These are phyloP conservation scores for Cryptocephalus moraei DNA, from an alignment of 2,888 invertebrate genomes.

Conservation along the genomic window DNA sequence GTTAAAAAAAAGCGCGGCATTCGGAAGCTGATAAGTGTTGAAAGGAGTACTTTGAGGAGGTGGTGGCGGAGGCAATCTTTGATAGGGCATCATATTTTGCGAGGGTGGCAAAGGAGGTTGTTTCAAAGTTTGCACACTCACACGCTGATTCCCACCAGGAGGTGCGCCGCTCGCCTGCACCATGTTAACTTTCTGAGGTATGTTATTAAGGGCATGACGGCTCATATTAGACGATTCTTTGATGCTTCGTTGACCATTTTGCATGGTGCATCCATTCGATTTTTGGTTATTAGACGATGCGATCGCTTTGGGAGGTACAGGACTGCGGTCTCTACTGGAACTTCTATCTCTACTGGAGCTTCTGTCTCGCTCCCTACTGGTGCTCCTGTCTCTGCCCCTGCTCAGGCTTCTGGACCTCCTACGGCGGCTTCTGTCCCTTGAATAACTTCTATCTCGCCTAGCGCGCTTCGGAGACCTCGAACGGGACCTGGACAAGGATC, in stretches of 20 bases:
- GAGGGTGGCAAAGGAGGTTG: background rate
- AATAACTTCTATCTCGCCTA: slow-evolving; percentile 17
- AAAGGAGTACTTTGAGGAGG: slow-evolving; percentile 18
- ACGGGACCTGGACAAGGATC: slow-evolving; percentile 26
- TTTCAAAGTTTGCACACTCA: background rate
- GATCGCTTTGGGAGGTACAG: background rate
- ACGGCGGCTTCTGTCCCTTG: slow-evolving; percentile 14
- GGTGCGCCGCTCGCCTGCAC: background rate
- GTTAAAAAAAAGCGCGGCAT: slow-evolving; percentile 32
- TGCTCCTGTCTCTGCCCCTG: slow-evolving; percentile 5
- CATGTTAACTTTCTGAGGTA: background rate
- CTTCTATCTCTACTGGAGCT: slow-evolving; percentile 5
- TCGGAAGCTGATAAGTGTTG: slow-evolving; percentile 28
- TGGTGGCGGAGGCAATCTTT: slow-evolving; percentile 23
- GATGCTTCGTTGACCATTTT: too few species aligned
- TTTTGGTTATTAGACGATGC: too few species aligned
- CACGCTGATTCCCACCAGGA: background rate
- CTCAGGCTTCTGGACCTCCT: slow-evolving; percentile 12
- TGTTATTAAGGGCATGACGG: background rate
- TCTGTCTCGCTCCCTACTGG: background rate
- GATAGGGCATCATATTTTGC: slow-evolving; percentile 11
- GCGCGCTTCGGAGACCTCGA: slow-evolving; percentile 26
- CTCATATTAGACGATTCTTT: too few species aligned
- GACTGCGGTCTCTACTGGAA: background rate
- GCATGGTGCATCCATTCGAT: too few species aligned